A percentile compares a stretch with the other conserved stretches of the same genome.
phyloP scores from a whole-genome alignment of 2,888 invertebrate species.

The Nomada hirtipes region DNA sequence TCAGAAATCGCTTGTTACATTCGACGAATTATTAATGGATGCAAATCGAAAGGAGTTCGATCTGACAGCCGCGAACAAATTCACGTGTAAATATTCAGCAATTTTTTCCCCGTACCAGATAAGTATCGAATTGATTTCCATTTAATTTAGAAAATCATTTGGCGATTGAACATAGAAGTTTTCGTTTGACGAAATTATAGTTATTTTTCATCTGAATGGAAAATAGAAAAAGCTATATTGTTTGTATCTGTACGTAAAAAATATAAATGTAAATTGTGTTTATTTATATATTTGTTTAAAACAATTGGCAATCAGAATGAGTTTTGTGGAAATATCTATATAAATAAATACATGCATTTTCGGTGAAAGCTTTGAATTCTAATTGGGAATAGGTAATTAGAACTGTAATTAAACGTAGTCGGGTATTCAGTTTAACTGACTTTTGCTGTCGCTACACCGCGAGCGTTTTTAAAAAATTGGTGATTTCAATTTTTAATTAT shows the following conservation, averaged over 20 bases:
- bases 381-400: not conserved
- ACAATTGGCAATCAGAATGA: too few relatives aligned
- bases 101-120: not conserved
- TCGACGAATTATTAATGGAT: constrained; percentile 7
- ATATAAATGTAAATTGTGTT: too few relatives aligned
- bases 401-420: not conserved
- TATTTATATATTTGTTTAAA: too few relatives aligned
- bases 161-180: not conserved
- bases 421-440: not conserved
- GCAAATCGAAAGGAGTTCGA: constrained; percentile 22
- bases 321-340: not conserved
- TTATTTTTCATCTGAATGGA: too few relatives aligned
- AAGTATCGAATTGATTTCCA: not conserved
- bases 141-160: constrained; percentile 10
- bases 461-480: too few relatives aligned
- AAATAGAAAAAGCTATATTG: too few relatives aligned
- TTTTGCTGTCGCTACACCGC: not conserved
- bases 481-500: too few relatives aligned
- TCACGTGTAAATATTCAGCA: constrained; percentile 25
- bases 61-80: constrained; percentile 11
- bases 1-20: not conserved
- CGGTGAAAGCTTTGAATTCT: not conserved
- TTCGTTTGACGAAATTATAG: not conserved
- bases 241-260: too few relatives aligned
- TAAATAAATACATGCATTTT: not conserved